phyloP scores from a whole-genome alignment of 2,797 vertebrate species.

The Acestrorhynchus altus region DNA sequence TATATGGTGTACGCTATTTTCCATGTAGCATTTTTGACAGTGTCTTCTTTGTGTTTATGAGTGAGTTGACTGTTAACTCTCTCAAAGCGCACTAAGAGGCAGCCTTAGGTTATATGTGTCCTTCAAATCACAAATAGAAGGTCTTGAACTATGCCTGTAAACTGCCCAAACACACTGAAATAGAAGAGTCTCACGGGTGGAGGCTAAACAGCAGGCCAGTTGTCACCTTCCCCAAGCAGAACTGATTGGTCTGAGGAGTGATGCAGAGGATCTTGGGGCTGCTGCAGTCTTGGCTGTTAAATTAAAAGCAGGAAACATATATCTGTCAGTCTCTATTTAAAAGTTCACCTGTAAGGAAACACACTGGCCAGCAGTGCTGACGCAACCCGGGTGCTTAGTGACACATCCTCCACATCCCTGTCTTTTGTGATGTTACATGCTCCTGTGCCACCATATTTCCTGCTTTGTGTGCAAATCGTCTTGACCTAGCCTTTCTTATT shows the following conservation, averaged over 20 bases:
- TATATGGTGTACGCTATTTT: conserved; percentile 47
- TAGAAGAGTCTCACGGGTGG: conserved; percentile 42
- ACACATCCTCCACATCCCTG: conserved; percentile 58
- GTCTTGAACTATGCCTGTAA: conserved; percentile 55
- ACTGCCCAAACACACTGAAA: conserved; percentile 50
- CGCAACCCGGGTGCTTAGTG: conserved; percentile 60
- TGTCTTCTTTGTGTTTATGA: conserved; percentile 39
- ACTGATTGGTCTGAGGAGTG: conserved; percentile 45
- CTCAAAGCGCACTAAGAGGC: not conserved
- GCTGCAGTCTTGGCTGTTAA: conserved; percentile 44
- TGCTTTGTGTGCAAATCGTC: conserved; percentile 59
- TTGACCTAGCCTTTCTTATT: conserved; percentile 49
- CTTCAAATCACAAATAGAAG: conserved; percentile 30
- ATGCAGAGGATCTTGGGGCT: conserved; percentile 45
- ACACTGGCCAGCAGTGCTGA: conserved; percentile 62
- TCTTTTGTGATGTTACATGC: conserved; percentile 56
- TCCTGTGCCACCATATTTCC: conserved; percentile 58
- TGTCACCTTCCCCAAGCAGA: conserved; percentile 57
- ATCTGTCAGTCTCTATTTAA: conserved; percentile 68
- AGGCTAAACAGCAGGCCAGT: conserved; percentile 41
- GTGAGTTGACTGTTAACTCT: not conserved
- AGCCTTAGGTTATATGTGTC: conserved; percentile 4
- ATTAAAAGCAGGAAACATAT: conserved; percentile 66
- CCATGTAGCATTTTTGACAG: conserved; percentile 35
- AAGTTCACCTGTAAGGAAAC: conserved; percentile 69